These are phyloP conservation scores for Drosophila kepulauana DNA, from an alignment of 1,140 invertebrate genomes.

Conservation along the genomic window DNA sequence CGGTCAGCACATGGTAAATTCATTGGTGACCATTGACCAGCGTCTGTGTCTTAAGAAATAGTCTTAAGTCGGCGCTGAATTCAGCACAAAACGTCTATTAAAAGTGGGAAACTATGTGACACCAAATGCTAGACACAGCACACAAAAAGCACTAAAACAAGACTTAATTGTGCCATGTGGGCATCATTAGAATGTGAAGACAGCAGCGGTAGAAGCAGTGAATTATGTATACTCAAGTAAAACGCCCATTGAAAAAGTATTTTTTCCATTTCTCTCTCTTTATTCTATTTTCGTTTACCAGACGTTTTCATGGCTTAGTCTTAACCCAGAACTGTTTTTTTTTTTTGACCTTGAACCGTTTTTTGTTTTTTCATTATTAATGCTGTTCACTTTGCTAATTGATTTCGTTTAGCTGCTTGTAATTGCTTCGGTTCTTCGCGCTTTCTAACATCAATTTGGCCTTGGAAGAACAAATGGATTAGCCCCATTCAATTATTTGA, in stretches of 20 bases:
- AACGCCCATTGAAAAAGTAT: not conserved
- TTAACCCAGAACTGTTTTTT: not conserved
- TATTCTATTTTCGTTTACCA: not conserved
- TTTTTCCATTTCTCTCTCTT: not conserved
- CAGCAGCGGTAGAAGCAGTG: not conserved
- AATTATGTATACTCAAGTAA: constrained; percentile 11
- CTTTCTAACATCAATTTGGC: constrained; percentile 5
- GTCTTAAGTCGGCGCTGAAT: constrained; percentile 12
- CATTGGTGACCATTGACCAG: constrained; percentile 55
- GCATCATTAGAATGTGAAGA: constrained; percentile 50
- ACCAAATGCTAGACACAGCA: constrained; percentile 31
- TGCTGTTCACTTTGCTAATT: not conserved
- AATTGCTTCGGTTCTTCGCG: not conserved
- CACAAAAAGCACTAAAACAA: constrained; percentile 10
- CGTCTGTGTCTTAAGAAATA: constrained; percentile 36
- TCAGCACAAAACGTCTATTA: constrained; percentile 50
- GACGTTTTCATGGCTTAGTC: not conserved
- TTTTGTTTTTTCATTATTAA: not conserved
- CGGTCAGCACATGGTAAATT: constrained; percentile 48
- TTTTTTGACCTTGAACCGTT: constrained; percentile 20
- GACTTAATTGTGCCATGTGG: constrained; percentile 43
- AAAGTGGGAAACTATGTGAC: constrained; percentile 59
- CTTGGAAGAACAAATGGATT: constrained; percentile 9
- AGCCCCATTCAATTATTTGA: constrained; percentile 13
- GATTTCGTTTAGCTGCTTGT: not conserved